A percentile compares a stretch with the other conserved stretches of the same genome.
phyloP scores from a whole-genome alignment of 2,888 invertebrate species.

The Eilema caniola region DNA sequence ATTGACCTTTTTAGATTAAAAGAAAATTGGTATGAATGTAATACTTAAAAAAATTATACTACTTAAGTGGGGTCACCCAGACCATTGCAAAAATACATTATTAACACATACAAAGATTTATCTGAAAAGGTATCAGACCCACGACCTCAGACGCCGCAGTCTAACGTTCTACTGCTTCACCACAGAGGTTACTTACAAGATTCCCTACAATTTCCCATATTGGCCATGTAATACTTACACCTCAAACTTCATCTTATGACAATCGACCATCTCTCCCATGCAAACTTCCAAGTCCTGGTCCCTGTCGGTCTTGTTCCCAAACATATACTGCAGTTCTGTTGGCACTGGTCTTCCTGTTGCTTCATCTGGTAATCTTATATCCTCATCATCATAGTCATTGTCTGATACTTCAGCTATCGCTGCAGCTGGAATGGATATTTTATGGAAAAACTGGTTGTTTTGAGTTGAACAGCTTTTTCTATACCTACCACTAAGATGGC shows the following conservation, averaged over 20 bases:
- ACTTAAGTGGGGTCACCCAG: too few species aligned
- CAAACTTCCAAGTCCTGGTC: slow-evolving; percentile 16
- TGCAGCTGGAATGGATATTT: slow-evolving; percentile 13
- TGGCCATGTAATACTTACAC: slow-evolving; percentile 9
- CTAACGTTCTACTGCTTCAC: too few species aligned
- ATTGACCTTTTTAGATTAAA: too few species aligned
- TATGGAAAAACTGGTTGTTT: neutral
- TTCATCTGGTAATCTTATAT: neutral
- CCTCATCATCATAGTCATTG: slow-evolving; percentile 19
- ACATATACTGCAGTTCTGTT: neutral
- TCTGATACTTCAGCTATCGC: neutral
- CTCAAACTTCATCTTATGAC: slow-evolving; percentile 4
- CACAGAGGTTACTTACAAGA: too few species aligned
- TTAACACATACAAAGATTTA: too few species aligned
- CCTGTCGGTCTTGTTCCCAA: slow-evolving; percentile 2
- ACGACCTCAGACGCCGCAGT: too few species aligned
- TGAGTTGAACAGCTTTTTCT: too few species aligned
- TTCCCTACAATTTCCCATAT: neutral
- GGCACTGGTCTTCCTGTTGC: slow-evolving; percentile 19
- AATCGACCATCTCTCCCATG: slow-evolving; percentile 8
- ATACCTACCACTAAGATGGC: too few species aligned
- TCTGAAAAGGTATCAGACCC: too few species aligned
- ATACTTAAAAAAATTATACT: too few species aligned
- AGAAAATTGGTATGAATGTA: too few species aligned
- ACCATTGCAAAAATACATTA: too few species aligned